Base-by-base conservation (phyloP, 2,888 invertebrate genomes). In the Iphiclides podalirius region DNA sequence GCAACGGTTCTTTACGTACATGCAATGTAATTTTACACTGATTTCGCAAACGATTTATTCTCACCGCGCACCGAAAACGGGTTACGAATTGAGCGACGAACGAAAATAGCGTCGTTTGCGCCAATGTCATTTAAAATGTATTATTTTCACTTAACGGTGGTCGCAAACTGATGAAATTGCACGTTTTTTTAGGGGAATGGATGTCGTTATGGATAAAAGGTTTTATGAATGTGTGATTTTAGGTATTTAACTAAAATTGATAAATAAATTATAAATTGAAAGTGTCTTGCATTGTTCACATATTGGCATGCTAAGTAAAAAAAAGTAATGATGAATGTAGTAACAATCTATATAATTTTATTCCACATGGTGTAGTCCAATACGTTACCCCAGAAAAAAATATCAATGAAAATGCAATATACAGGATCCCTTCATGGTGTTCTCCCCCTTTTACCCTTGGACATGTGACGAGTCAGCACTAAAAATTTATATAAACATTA, bases 1-100 rank as follows among this genome's bases (percentile, higher is more conserved):
- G 60, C 52, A 56, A 53, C 55, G 54, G 23, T 39, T 40, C 31
- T 44, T 39, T 40, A 40, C 39, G 39, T 44, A 28, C 23, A 41
- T 41, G 45, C 35, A 39, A 44, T 15, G 28, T 44, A 28, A 50
- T 34, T 50, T 42, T 41, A 36, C 45, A 45, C 41, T 45, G 20
- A 41, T 45, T 41, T 15, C 7, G 23, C 20, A 31, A 37, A 37
- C 38, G 17, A 23, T 43, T 37, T 33, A 36, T 45, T 51, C 34
- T 41, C 36, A 40, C 36, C 40, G 35, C 36, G 36, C 36, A 33
- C 15, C 35, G 11, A 31, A 20, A 45, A 23, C 17, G 28, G 20
- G 40, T 36, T 20, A 34, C 9, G 33, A 40, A 31, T 28, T 31
- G 12, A 26, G 26, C 28, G 26, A 36, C 34, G 23, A 34, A 34